These are phyloP conservation scores for Pseudotriccus pelzelni DNA, from an alignment of 2,797 vertebrate genomes.

Conservation along the genomic window DNA sequence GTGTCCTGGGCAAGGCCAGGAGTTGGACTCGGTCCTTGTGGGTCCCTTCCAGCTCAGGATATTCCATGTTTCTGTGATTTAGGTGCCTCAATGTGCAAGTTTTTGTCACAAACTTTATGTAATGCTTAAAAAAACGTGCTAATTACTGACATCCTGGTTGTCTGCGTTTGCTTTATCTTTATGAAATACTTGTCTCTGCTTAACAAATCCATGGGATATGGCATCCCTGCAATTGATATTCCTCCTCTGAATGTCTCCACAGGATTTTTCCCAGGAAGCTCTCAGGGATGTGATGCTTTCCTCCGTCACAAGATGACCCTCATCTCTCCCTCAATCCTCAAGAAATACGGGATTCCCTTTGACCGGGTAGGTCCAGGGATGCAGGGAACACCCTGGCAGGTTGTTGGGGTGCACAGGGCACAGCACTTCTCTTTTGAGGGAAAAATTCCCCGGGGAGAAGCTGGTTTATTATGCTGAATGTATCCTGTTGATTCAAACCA, in stretches of 20 bases:
- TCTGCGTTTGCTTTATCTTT: background rate
- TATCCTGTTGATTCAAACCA: background rate
- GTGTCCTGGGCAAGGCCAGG: background rate
- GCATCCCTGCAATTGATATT: background rate
- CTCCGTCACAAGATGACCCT: constrained; percentile 99
- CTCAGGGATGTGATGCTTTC: constrained; percentile 96
- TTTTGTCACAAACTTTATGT: background rate
- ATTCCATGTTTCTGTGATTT: background rate
- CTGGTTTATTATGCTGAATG: background rate
- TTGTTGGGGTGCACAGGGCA: background rate
- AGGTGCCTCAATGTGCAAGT: background rate
- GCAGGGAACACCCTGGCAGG: background rate
- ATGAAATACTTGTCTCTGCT: background rate
- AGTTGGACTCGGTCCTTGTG: background rate
- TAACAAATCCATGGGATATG: background rate
- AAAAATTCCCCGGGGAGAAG: background rate
- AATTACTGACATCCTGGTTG: background rate
- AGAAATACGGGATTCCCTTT: constrained; percentile 96
- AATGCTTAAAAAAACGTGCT: background rate
- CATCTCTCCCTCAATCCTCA: constrained; percentile 95
- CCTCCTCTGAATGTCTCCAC: background rate
- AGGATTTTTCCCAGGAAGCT: constrained; percentile 98
- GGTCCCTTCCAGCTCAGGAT: background rate
- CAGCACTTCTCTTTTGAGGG: background rate
- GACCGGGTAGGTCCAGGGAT: constrained; percentile 82